Conservation (phyloP, 2,797 vertebrate genomes). For the Masticophis lateralis region DNA sequence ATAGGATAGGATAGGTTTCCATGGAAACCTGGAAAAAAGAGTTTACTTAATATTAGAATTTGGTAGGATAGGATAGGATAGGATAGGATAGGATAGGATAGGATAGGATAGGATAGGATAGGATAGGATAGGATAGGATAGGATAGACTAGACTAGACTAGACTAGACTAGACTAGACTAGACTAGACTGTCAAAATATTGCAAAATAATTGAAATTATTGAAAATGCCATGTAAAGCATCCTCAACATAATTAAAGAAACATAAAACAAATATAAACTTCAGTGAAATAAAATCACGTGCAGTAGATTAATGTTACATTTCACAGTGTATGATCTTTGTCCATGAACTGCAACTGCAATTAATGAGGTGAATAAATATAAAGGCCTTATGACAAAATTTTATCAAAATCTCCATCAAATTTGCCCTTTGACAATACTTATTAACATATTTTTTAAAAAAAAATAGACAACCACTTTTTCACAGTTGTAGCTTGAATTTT, state of each 20-base stretch:
- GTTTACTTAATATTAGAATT: no score
- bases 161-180: no score
- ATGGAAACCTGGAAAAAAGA: no score
- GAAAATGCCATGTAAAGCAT: neutral
- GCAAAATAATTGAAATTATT: neutral
- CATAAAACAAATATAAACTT: neutral
- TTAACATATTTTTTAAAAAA: neutral
- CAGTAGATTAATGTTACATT: neutral
- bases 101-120: no score
- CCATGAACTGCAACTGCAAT: neutral
- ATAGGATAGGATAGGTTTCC: no score
- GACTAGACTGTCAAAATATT: neutral
- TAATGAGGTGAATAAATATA: neutral
- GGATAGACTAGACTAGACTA: no score
- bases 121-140: no score
- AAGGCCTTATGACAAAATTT: neutral
- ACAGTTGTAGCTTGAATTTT: neutral
- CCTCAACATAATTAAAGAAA: neutral
- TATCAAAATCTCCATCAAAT: neutral
- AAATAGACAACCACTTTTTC: neutral
- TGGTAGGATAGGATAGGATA: no score
- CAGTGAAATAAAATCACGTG: neutral
- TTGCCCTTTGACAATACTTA: neutral
- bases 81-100: no score
- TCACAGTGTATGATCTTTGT: neutral